Percentiles rank a stretch among this genome's conserved stretches.
These are phyloP conservation scores for Rhabdomys pumilio DNA, from an alignment of 2,797 vertebrate species.

Conservation along the genomic window DNA sequence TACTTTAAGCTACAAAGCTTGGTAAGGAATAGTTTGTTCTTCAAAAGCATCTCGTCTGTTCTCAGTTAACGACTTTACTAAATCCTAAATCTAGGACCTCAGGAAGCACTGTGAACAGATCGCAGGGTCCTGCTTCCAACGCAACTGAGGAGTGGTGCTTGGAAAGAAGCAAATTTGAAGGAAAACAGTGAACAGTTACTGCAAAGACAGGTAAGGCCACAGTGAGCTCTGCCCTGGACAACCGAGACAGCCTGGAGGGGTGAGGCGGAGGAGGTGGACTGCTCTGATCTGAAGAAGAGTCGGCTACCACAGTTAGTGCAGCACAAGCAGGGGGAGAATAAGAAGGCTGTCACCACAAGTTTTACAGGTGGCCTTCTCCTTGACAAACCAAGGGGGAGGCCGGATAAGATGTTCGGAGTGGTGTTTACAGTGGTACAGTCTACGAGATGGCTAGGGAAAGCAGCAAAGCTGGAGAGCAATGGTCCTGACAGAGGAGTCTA, in stretches of 20 bases:
- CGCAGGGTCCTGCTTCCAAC: not conserved
- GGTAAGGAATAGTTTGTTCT: slow-evolving; percentile 73
- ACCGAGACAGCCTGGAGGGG: slow-evolving; percentile 84
- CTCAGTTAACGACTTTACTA: slow-evolving; percentile 74
- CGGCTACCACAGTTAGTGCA: not conserved
- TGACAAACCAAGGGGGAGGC: slow-evolving; percentile 74
- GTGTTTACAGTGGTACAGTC: slow-evolving; percentile 69
- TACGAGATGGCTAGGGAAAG: slow-evolving; percentile 37
- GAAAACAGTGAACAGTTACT: slow-evolving; percentile 88
- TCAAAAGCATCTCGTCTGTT: slow-evolving; percentile 71
- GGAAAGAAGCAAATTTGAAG: slow-evolving; percentile 59
- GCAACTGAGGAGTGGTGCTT: not conserved
- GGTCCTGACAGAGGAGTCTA: not conserved
- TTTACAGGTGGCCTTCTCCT: slow-evolving; percentile 81
- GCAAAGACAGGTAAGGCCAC: slow-evolving; percentile 91
- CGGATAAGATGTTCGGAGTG: slow-evolving; percentile 43
- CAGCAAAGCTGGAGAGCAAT: not conserved
- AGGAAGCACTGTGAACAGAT: slow-evolving; percentile 80
- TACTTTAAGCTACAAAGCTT: slow-evolving; percentile 68
- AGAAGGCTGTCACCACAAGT: slow-evolving; percentile 82
- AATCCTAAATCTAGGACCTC: slow-evolving; percentile 79
- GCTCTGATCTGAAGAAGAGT: slow-evolving; percentile 63
- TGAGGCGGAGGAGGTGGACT: slow-evolving; percentile 85
- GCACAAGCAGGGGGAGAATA: slow-evolving; percentile 62
- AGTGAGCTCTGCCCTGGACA: slow-evolving; percentile 90